Percentiles rank a stretch among this genome's conserved stretches.
phyloP scores from a whole-genome alignment of 2,888 invertebrate genomes.

The Hirtodrosophila cameraria region DNA sequence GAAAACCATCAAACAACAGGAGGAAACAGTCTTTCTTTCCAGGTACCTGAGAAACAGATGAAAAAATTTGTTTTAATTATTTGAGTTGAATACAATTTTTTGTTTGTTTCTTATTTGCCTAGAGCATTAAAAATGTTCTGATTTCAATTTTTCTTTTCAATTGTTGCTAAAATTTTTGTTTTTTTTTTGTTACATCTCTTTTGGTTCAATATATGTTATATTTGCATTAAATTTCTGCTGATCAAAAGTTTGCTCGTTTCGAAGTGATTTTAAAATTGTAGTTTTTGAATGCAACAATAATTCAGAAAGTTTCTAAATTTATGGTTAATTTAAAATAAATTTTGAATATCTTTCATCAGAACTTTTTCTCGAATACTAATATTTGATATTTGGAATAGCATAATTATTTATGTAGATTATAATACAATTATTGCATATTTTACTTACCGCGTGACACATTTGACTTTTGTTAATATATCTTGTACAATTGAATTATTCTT shows the following conservation, averaged over 20 bases:
- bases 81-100: not conserved
- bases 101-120: not conserved
- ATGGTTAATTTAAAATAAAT: no score
- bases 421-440: conserved; percentile 1
- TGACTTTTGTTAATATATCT: conserved; percentile 76
- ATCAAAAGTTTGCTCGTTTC: no score
- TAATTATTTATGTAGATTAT: not conserved
- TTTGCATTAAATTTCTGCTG: no score
- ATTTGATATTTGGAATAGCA: not conserved
- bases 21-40: conserved; percentile 85
- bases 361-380: no score
- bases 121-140: no score
- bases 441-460: conserved; percentile 84
- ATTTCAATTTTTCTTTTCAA: not conserved
- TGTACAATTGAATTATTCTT: conserved; percentile 65
- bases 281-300: no score
- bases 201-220: no score
- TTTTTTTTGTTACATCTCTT: no score
- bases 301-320: no score
- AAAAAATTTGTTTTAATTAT: conserved; percentile 43
- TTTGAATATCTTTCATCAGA: no score
- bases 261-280: no score
- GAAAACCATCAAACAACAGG: conserved; percentile 84
- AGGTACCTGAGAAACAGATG: conserved; percentile 82
- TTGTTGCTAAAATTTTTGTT: not conserved